Evolutionary conservation across 2,113 vertebrate species (phyloP).

Genomic region (Garra rufa): DNA sequence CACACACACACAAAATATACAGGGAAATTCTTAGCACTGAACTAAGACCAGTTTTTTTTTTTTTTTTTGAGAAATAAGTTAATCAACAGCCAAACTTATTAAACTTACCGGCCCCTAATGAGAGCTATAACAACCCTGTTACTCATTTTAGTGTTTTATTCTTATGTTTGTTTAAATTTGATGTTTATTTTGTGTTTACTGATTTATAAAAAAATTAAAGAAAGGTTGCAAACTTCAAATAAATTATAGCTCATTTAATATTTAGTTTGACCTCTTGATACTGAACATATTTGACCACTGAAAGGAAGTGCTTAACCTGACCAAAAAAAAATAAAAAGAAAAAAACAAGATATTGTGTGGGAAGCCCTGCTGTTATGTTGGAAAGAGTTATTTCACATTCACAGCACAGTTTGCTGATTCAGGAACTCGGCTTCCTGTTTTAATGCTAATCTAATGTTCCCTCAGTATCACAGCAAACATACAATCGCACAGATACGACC

Average conservation of each 20-base stretch:
- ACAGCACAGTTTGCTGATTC: constrained; percentile 16
- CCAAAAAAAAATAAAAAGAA: neutral
- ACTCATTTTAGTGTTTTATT: neutral
- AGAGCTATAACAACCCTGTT: neutral
- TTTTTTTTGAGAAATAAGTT: neutral
- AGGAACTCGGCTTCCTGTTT: constrained; percentile 17
- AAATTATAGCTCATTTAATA: neutral
- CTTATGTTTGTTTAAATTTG: neutral
- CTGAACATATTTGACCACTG: neutral
- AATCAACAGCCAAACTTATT: neutral
- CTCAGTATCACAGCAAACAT: constrained; percentile 8
- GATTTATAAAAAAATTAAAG: neutral
- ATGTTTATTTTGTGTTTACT: neutral
- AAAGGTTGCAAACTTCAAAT: neutral
- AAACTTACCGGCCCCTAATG: neutral
- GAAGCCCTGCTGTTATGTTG: neutral
- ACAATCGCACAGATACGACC: neutral
- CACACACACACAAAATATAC: neutral
- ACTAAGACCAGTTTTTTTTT: neutral
- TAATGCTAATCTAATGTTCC: constrained; percentile 3
- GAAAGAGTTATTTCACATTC: constrained; percentile 1
- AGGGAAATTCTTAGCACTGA: neutral
- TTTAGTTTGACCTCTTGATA: neutral
- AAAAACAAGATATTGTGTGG: neutral
- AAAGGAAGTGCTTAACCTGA: constrained; percentile 1